phyloP scores from a whole-genome alignment of 1,140 invertebrate genomes.

The Euwallacea similis region DNA sequence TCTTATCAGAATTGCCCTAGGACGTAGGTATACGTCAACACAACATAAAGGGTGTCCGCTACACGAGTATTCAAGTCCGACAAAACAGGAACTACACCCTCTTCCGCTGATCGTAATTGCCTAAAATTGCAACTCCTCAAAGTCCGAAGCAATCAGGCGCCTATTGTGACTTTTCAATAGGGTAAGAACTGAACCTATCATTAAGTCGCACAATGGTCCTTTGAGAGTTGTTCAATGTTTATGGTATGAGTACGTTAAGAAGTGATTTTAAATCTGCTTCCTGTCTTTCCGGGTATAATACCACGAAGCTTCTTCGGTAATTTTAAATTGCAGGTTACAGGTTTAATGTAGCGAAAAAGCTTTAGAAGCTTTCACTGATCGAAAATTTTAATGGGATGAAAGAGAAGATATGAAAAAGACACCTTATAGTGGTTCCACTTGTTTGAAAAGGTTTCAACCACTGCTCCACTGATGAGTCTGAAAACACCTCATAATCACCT shows the following conservation, averaged over 20 bases:
- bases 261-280: conserved; percentile 27
- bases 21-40: neutral
- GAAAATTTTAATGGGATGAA: no score
- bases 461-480: no score
- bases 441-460: no score
- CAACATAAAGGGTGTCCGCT: neutral
- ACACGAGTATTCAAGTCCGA: neutral
- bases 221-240: conserved; percentile 16
- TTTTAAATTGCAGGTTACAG: conserved; percentile 27
- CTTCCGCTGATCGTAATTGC: conserved; percentile 3
- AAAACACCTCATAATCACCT: no score
- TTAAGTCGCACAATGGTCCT: conserved; percentile 19
- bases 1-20: no score
- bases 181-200: conserved; percentile 21
- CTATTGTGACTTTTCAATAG: conserved; percentile 12
- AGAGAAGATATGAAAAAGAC: no score
- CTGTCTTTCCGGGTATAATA: conserved; percentile 13
- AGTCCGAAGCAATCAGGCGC: conserved; percentile 10
- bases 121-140: conserved; percentile 15
- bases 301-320: neutral
- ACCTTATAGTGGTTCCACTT: no score
- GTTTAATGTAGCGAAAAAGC: conserved; percentile 19
- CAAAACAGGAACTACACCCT: conserved; percentile 16
- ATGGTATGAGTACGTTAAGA: conserved; percentile 14
- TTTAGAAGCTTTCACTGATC: neutral